phyloP scores from a whole-genome alignment of 1,140 invertebrate genomes.

The Lordiphosa mommai region DNA sequence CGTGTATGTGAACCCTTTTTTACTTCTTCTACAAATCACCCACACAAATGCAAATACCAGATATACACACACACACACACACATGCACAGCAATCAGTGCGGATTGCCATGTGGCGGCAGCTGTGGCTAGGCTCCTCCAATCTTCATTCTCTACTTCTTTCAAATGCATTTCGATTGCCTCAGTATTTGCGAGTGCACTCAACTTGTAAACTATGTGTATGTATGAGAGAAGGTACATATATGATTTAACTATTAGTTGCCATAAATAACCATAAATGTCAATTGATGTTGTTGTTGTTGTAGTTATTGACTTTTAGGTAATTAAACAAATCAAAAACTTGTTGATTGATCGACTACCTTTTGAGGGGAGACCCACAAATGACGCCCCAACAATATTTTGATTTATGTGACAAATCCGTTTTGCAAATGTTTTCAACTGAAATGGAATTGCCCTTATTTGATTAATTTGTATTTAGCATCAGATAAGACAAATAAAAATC shows the following conservation, averaged over 20 bases:
- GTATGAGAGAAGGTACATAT: too few relatives aligned
- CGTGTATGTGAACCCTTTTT: conserved; percentile 23
- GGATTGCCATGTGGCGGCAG: conserved; percentile 24
- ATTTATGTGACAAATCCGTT: too few relatives aligned
- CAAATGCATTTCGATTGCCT: conserved; percentile 75
- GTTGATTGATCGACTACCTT: conserved; percentile 54
- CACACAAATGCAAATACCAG: too few relatives aligned
- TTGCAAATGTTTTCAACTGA: too few relatives aligned
- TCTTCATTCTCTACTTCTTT: conserved; percentile 35
- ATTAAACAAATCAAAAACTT: conserved; percentile 57
- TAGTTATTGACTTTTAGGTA: conserved; percentile 24
- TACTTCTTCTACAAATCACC: conserved; percentile 22
- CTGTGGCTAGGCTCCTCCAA: conserved; percentile 21
- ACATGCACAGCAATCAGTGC: conserved; percentile 11
- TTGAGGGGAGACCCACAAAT: too few relatives aligned
- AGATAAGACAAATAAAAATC: too few relatives aligned
- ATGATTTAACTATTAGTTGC: too few relatives aligned
- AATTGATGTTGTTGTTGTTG: conserved; percentile 13
- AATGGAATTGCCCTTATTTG: conserved; percentile 20
- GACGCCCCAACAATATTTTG: too few relatives aligned
- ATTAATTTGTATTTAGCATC: conserved; percentile 38
- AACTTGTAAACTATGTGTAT: conserved; percentile 42
- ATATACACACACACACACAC: conserved; percentile 28
- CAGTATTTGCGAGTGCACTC: conserved; percentile 58
- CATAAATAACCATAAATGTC: conserved; percentile 20